Conservation (phyloP, 1,140 invertebrate species). For the Lepidurus arcticus region DNA sequence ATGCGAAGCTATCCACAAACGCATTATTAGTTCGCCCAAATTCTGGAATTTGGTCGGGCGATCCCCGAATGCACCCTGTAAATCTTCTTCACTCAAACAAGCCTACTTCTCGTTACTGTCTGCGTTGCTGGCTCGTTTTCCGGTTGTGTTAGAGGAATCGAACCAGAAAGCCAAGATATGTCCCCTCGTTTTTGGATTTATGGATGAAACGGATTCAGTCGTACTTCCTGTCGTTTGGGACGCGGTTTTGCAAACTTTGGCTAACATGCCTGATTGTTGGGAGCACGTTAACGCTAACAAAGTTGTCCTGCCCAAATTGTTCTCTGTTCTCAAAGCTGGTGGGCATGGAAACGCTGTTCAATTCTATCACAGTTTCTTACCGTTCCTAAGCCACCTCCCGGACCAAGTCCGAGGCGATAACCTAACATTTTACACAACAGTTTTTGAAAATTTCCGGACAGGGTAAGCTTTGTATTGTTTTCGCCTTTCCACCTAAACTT, state of each 20-base stretch:
- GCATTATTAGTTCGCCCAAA: background rate
- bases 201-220: conserved; percentile 64
- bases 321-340: conserved; percentile 57
- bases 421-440: background rate
- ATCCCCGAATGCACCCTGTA: background rate
- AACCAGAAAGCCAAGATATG: conserved; percentile 48
- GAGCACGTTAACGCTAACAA: conserved; percentile 60
- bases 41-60: background rate
- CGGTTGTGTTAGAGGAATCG: background rate
- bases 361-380: conserved; percentile 66
- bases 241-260: conserved; percentile 54
- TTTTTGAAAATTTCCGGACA: background rate
- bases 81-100: background rate
- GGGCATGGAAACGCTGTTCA: conserved; percentile 61
- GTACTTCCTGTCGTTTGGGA: conserved; percentile 65
- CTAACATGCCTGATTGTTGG: conserved; percentile 63
- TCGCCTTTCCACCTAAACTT: background rate
- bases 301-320: conserved; percentile 63
- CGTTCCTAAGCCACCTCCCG: conserved; percentile 65
- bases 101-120: conserved; percentile 3
- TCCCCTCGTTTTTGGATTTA: conserved; percentile 55
- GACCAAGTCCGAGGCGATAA: conserved; percentile 35
- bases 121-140: background rate
- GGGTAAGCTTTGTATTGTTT: background rate
- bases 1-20: background rate